These are phyloP conservation scores for Rallus limicola DNA, from an alignment of 2,113 vertebrate genomes.

Conservation along the genomic window DNA sequence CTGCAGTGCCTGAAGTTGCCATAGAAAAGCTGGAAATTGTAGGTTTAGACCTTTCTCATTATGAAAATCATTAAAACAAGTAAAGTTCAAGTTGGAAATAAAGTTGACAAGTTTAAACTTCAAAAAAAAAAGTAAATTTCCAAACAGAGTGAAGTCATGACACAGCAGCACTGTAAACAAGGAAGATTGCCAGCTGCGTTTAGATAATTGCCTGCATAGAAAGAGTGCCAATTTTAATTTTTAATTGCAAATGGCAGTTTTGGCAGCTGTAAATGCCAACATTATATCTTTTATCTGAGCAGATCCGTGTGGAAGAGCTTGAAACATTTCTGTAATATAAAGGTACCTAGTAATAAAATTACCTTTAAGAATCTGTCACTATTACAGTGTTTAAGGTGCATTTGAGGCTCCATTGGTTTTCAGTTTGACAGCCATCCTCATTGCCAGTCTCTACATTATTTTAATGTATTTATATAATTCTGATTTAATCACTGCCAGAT, in stretches of 20 bases:
- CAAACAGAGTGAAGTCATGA: slow-evolving; percentile 63
- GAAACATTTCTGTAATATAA: slow-evolving; percentile 22
- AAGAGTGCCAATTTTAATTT: slow-evolving; percentile 77
- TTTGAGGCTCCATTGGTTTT: slow-evolving; percentile 24
- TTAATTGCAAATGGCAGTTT: slow-evolving; percentile 82
- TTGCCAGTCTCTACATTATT: neutral
- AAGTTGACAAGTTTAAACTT: slow-evolving; percentile 45
- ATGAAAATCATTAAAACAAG: neutral
- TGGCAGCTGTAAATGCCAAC: slow-evolving; percentile 75
- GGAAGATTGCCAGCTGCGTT: slow-evolving; percentile 72
- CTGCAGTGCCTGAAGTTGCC: neutral
- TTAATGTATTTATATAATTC: neutral
- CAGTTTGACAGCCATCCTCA: neutral
- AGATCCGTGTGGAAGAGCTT: slow-evolving; percentile 53
- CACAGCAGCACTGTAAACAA: slow-evolving; percentile 76
- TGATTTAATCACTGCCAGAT: neutral
- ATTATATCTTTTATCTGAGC: slow-evolving; percentile 50
- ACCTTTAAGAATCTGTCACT: neutral
- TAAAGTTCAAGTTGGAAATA: neutral
- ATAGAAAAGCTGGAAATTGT: neutral
- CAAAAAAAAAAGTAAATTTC: slow-evolving; percentile 51
- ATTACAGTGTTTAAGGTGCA: neutral
- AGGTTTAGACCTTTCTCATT: neutral
- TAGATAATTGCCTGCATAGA: slow-evolving; percentile 76
- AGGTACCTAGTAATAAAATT: neutral